phyloP scores from a whole-genome alignment of 2,113 vertebrate species.

The Propithecus coquereli region DNA sequence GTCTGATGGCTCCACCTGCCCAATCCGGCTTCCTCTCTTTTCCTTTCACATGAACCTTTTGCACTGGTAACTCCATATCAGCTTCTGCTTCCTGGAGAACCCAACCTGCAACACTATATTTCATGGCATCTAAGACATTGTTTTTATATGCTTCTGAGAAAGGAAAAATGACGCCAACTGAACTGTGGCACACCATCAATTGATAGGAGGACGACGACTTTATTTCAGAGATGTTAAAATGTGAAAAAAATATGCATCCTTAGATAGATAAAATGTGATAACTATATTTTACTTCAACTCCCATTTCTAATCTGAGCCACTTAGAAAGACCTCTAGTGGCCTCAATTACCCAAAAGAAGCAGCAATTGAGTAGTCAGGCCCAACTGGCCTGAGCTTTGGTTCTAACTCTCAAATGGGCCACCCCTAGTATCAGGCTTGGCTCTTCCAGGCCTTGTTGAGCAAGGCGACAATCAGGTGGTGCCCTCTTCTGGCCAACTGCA shows the following conservation, averaged over 20 bases:
- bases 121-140: not conserved
- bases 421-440: not conserved
- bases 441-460: not conserved
- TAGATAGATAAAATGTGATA: not conserved
- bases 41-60: not conserved
- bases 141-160: not conserved
- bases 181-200: not conserved
- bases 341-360: not conserved
- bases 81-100: conserved; percentile 6
- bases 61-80: not conserved
- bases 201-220: not conserved
- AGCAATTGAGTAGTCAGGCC: not conserved
- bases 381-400: not conserved
- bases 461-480: not conserved
- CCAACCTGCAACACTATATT: not conserved
- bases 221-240: conserved; percentile 8
- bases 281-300: not conserved
- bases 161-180: not conserved
- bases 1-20: not conserved
- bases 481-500: not conserved
- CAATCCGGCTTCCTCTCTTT: not conserved
- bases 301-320: not conserved
- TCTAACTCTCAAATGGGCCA: not conserved
- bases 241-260: not conserved
- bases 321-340: not conserved